These are phyloP conservation scores for Salvelinus fontinalis DNA, from an alignment of 2,113 vertebrate genomes.

Conservation along the genomic window DNA sequence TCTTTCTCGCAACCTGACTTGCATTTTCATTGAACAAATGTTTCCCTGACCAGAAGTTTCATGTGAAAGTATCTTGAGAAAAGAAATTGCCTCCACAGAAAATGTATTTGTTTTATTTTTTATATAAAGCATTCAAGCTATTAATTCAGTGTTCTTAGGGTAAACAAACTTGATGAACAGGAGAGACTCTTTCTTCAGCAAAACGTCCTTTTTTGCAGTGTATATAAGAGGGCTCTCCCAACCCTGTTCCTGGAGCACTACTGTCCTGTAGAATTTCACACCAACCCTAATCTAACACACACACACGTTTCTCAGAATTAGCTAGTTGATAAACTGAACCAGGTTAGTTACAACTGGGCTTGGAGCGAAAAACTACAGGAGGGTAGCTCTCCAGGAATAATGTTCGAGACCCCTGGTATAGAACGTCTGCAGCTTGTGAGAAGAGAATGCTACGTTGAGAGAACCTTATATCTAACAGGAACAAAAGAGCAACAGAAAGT, in stretches of 20 bases:
- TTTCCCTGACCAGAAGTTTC: constrained; percentile 17
- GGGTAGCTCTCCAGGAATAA: too few relatives aligned
- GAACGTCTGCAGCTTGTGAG: neutral
- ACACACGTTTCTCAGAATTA: too few relatives aligned
- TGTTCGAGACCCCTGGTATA: too few relatives aligned
- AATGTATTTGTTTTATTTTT: constrained; percentile 7
- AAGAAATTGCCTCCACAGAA: constrained; percentile 37
- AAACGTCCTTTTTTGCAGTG: neutral
- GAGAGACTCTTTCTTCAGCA: constrained; percentile 27
- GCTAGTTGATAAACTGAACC: too few relatives aligned
- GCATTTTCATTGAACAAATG: constrained; percentile 35
- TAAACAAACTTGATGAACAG: constrained; percentile 37
- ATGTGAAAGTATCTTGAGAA: constrained; percentile 25
- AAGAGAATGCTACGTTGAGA: constrained; percentile 56
- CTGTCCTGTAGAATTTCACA: too few relatives aligned
- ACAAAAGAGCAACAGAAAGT: constrained; percentile 34
- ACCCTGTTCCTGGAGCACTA: too few relatives aligned
- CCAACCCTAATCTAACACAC: too few relatives aligned
- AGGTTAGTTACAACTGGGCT: too few relatives aligned
- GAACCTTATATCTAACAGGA: constrained; percentile 41
- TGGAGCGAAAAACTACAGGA: too few relatives aligned
- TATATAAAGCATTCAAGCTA: constrained; percentile 50
- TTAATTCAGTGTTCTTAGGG: constrained; percentile 49
- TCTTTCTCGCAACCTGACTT: constrained; percentile 23
- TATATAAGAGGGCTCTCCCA: too few relatives aligned